A percentile compares a stretch with the other conserved stretches of the same genome.
Evolutionary conservation across 2,888 invertebrate genomes (phyloP).

Genomic region (Aphidius colemani): DNA sequence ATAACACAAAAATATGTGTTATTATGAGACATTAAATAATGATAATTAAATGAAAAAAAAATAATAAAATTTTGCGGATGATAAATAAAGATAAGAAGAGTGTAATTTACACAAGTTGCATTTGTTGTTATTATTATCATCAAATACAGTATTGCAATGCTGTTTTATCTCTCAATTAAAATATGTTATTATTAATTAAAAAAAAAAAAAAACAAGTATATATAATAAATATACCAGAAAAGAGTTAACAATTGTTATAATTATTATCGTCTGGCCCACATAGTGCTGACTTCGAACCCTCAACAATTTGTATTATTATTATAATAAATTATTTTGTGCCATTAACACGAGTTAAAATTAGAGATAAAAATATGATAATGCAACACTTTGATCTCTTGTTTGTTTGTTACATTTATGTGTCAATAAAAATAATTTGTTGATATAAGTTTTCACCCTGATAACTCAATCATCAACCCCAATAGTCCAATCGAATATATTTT

Average conservation of each 20-base stretch:
- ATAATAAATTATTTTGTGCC: slow-evolving; percentile 26
- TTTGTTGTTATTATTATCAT: too few species aligned
- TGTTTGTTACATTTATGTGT: slow-evolving; percentile 21
- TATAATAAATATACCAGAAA: slow-evolving; percentile 49
- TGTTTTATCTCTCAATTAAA: background rate
- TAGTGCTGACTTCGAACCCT: slow-evolving; percentile 34
- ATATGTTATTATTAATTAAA: background rate
- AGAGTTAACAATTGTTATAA: slow-evolving; percentile 43
- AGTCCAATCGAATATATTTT: too few species aligned
- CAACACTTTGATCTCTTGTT: slow-evolving; percentile 16
- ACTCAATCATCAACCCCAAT: background rate
- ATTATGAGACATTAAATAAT: too few species aligned
- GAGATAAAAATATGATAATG: too few species aligned
- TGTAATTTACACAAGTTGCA: too few species aligned
- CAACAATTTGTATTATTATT: slow-evolving; percentile 39
- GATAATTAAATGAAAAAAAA: too few species aligned
- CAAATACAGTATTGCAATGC: too few species aligned
- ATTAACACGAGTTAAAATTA: slow-evolving; percentile 12
- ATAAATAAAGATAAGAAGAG: too few species aligned
- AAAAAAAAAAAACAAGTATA: slow-evolving; percentile 1
- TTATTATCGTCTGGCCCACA: slow-evolving; percentile 55
- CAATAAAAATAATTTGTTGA: background rate
- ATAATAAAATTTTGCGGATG: too few species aligned
- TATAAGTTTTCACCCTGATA: slow-evolving; percentile 1
- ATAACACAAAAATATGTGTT: too few species aligned